These are phyloP conservation scores for Ctenodactylus gundi DNA, from an alignment of 2,113 vertebrate species.

Conservation along the genomic window DNA sequence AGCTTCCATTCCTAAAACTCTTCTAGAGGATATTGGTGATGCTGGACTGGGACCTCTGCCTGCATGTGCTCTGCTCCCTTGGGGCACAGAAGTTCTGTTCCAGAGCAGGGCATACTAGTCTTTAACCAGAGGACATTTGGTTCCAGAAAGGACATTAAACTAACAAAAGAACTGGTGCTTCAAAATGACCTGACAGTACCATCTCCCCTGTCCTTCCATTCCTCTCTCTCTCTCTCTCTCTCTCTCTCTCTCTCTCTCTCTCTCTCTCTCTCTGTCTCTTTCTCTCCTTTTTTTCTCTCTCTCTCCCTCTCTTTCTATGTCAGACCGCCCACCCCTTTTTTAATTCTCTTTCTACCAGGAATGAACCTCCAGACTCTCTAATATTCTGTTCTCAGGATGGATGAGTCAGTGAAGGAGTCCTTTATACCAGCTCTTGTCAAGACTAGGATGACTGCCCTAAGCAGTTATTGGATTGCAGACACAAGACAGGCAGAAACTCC, in stretches of 20 bases:
- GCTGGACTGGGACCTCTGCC: not conserved
- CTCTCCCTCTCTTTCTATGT: too few species aligned
- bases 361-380: not conserved
- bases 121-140: not conserved
- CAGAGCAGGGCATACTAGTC: rapidly evolving
- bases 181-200: not conserved
- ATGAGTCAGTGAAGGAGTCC: not conserved
- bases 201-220: not conserved
- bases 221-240: not conserved
- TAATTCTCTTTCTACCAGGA: not conserved
- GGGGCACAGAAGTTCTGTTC: not conserved
- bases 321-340: too few species aligned
- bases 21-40: not conserved
- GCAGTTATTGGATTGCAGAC: too few species aligned
- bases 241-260: too few species aligned
- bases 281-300: too few species aligned
- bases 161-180: not conserved
- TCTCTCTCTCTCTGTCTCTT: too few species aligned
- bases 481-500: not conserved
- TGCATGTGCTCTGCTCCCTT: not conserved
- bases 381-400: not conserved
- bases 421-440: not conserved
- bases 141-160: not conserved
- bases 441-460: not conserved
- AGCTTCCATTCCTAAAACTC: not conserved